These are phyloP conservation scores for Hyperopisus bebe DNA, from an alignment of 2,113 vertebrate genomes.

Conservation along the genomic window DNA sequence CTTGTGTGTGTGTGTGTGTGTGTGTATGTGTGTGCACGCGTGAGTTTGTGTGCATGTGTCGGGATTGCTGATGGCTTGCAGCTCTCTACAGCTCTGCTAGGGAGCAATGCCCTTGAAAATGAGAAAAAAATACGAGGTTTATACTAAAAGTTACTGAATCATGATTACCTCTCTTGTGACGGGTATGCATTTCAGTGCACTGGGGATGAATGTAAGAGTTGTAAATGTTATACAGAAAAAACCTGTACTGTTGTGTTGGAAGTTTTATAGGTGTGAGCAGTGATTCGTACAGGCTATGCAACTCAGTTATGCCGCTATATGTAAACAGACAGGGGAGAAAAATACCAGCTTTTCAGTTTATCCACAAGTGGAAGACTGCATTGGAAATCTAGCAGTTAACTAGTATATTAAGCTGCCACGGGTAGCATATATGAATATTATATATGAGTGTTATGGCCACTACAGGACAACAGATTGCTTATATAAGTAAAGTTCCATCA, in stretches of 20 bases:
- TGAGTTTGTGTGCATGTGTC: slow-evolving; percentile 5
- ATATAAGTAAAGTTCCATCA: neutral
- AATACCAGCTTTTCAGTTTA: neutral
- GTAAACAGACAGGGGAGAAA: neutral
- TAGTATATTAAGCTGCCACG: neutral
- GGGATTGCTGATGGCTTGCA: slow-evolving; percentile 5
- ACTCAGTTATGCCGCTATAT: neutral
- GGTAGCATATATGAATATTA: neutral
- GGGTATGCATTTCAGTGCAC: neutral
- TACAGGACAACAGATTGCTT: neutral
- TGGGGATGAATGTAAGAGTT: neutral
- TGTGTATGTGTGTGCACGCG: slow-evolving; percentile 5
- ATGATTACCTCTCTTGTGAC: neutral
- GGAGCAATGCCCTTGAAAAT: slow-evolving; percentile 36
- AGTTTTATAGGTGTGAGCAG: neutral
- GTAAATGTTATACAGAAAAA: neutral
- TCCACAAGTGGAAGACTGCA: neutral
- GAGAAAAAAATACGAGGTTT: neutral
- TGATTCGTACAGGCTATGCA: neutral
- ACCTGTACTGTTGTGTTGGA: neutral
- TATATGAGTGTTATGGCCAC: neutral
- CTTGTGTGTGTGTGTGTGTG: slow-evolving; percentile 20
- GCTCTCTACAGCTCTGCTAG: neutral
- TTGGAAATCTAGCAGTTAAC: neutral
- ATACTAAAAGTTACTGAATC: neutral